Evolutionary conservation across 2,113 vertebrate species (phyloP).

Genomic region (Tursiops truncatus): DNA sequence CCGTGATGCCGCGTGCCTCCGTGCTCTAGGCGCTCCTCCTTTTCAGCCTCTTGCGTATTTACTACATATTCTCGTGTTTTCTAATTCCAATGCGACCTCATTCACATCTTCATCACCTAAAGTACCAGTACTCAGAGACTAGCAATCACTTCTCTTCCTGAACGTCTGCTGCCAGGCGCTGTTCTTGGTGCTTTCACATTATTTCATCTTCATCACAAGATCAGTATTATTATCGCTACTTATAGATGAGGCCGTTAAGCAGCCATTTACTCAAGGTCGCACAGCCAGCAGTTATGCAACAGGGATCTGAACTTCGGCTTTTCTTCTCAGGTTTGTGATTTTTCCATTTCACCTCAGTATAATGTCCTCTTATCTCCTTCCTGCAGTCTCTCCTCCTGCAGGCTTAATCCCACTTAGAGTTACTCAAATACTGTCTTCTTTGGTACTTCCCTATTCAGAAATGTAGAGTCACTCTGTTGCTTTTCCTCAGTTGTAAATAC

Average conservation of each 20-base stretch:
- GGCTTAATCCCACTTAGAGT: background rate
- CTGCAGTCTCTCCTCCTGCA: background rate
- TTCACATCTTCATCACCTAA: background rate
- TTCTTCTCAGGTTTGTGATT: background rate
- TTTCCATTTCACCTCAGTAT: background rate
- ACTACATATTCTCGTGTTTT: background rate
- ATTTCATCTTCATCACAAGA: background rate
- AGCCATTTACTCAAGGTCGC: background rate
- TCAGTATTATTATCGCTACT: background rate
- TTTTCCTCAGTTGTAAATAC: background rate
- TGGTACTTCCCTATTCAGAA: background rate
- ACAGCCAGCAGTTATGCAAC: background rate
- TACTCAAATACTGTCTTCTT: background rate
- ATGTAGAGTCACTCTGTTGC: background rate
- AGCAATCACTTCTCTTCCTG: background rate
- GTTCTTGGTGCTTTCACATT: background rate
- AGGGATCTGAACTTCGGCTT: background rate
- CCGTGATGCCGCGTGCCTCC: fast-evolving
- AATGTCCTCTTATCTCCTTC: background rate
- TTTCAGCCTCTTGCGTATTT: background rate
- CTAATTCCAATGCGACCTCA: background rate
- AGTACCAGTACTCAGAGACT: background rate
- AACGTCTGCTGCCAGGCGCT: background rate
- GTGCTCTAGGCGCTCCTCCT: background rate
- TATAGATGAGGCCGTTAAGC: background rate